phyloP scores from a whole-genome alignment of 2,113 vertebrate species.

The Symphodus melops region DNA sequence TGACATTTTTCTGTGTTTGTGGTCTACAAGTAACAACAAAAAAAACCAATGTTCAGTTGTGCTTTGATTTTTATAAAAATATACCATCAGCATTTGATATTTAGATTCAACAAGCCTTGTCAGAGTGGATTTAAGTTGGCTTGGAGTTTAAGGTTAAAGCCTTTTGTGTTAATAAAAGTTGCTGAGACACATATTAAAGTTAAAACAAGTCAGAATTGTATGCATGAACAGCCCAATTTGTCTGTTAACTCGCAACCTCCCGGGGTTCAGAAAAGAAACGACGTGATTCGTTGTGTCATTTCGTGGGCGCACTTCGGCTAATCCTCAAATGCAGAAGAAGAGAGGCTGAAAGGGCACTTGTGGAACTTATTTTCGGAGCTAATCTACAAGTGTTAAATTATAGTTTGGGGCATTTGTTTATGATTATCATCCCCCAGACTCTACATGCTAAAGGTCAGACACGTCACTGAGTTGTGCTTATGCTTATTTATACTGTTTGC shows the following conservation, averaged over 20 bases:
- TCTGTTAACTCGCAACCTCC: background rate
- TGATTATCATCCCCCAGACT: conserved; percentile 18
- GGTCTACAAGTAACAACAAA: background rate
- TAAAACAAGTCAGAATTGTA: conserved; percentile 7
- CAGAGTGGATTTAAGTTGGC: background rate
- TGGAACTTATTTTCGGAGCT: conserved; percentile 3
- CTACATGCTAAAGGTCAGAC: conserved; percentile 42
- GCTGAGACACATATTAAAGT: background rate
- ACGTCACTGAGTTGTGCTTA: conserved; percentile 11
- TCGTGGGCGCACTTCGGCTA: conserved; percentile 16
- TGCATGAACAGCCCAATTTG: conserved; percentile 19
- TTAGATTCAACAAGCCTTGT: background rate
- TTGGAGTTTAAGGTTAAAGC: background rate
- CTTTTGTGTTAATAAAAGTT: background rate
- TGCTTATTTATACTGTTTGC: conserved; percentile 22
- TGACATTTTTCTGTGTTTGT: background rate
- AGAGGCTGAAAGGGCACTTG: conserved; percentile 11
- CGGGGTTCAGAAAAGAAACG: background rate
- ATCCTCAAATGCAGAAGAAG: conserved; percentile 22
- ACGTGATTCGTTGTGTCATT: conserved; percentile 12
- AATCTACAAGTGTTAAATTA: conserved; percentile 36
- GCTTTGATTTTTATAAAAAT: conserved; percentile 2
- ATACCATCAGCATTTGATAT: background rate
- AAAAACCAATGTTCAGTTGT: background rate
- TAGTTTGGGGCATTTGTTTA: conserved; percentile 22